Evolutionary conservation across 2,113 vertebrate genomes (phyloP).

Genomic region (Actenoides lindsayi): DNA sequence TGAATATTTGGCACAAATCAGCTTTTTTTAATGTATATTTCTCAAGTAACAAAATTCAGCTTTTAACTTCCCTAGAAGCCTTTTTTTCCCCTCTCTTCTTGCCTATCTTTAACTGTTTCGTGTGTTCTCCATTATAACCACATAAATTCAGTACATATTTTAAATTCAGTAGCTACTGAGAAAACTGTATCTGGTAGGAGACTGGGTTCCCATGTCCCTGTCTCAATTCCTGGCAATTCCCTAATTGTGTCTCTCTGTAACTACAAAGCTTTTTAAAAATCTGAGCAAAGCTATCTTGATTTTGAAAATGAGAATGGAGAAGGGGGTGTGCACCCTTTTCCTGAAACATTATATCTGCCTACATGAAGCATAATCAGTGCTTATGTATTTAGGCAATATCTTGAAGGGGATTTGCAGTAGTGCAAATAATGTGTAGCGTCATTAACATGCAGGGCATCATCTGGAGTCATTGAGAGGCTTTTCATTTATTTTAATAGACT

Average conservation of each 20-base stretch:
- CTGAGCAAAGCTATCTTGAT: not conserved
- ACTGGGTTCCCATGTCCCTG: not conserved
- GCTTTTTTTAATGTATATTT: not conserved
- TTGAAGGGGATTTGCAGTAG: slow-evolving; percentile 28
- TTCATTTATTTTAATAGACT: slow-evolving; percentile 63
- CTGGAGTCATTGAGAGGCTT: slow-evolving; percentile 34
- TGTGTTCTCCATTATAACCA: not conserved
- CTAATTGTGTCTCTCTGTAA: not conserved
- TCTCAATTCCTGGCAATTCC: not conserved
- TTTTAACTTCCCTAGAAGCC: not conserved
- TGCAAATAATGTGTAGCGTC: not conserved
- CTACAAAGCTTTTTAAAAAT: not conserved
- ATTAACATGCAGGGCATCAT: slow-evolving; percentile 30
- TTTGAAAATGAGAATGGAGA: not conserved
- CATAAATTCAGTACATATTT: not conserved
- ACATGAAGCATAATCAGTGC: not conserved
- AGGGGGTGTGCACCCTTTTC: not conserved
- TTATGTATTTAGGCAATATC: slow-evolving; percentile 12
- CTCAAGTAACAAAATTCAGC: not conserved
- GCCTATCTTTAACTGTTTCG: not conserved
- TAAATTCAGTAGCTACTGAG: not conserved
- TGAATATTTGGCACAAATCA: not conserved
- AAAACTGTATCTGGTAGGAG: not conserved
- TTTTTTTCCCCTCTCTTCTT: not conserved
- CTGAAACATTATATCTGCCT: not conserved